Evolutionary conservation across 2,113 vertebrate genomes (phyloP), one percentile per base, ranked within the genome.

Genomic region (Rhagologus leucostigma): DNA sequence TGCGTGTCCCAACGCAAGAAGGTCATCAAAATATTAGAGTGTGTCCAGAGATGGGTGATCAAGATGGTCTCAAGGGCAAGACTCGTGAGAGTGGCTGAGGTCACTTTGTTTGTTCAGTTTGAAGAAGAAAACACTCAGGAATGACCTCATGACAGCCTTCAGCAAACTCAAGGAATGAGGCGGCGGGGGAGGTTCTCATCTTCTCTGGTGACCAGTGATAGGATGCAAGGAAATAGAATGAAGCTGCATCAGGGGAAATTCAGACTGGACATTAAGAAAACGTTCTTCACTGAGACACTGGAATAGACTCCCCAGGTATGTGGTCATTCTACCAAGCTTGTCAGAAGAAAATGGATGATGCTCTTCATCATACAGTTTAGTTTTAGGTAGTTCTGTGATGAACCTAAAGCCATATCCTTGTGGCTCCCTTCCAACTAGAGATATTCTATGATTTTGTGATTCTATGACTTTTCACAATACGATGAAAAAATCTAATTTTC

Each of bases 121-220:
- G 10, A 11, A 46, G 29, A 80, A 55, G 16, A 59, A 41, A 67
- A 67, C 21, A 19, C 6, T 77, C 30, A 60, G 7, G 9, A 7
- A 3, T 52, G 16, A 42, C 7, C 7, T 67, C 16, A 11, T 30
- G 4, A 16, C 23, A 44, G 7, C 6, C 17, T 47, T 32, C 15
- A 77, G 3, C 5, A 62, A 71, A 11, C 16, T 64, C 13, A 26
- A 22, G 1, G 2, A 2, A 4, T 68, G 29, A 29, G 44, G 15
- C 0, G 0, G 11, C 44, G n/a, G 7, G 5, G 15, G 11, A 83
- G 17, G 4, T 13, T 49, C 2, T 69, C 32, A 44, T 42, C 21
- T 49, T 50, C 27, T 62, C 53, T 64, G 4, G 18, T 79, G 41
- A 42, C 22, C 3, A 32, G 8, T 2, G 7, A 37, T 17, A 67